Conservation (phyloP, 2,888 invertebrate species). For the Limnephilus rhombicus region DNA sequence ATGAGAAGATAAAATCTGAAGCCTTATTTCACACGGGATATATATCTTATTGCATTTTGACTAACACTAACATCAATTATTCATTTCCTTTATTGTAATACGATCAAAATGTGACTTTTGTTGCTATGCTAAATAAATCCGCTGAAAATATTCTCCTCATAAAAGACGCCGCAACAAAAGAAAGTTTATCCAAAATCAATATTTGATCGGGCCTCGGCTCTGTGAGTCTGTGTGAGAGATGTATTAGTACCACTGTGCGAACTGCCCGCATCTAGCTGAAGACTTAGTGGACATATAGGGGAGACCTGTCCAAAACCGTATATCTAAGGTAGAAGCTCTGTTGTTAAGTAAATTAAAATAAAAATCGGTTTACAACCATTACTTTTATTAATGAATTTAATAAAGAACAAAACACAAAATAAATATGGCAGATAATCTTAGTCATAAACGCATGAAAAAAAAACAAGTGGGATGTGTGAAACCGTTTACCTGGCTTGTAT, state of each 20-base stretch:
- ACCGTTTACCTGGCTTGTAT: too few species aligned
- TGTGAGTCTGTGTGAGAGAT: not conserved
- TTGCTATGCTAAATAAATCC: slow-evolving; percentile 33
- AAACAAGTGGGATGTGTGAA: too few species aligned
- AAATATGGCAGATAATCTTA: too few species aligned
- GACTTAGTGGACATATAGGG: not conserved
- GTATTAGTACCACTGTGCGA: not conserved
- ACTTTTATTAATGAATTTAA: too few species aligned
- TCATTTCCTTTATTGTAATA: slow-evolving; percentile 24
- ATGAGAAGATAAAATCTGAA: not conserved
- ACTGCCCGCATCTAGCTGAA: not conserved
- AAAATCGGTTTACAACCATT: too few species aligned
- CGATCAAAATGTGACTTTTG: not conserved
- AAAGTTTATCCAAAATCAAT: slow-evolving; percentile 30
- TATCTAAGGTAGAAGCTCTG: too few species aligned
- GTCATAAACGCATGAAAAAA: too few species aligned
- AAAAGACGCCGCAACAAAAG: slow-evolving; percentile 32
- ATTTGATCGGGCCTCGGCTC: not conserved
- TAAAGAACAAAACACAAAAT: too few species aligned
- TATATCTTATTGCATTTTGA: slow-evolving; percentile 18
- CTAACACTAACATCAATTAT: not conserved
- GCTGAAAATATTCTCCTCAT: not conserved
- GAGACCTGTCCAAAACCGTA: too few species aligned
- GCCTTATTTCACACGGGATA: not conserved
- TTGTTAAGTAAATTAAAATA: too few species aligned